These are phyloP conservation scores for Poliocrania exsul DNA, from an alignment of 2,797 vertebrate genomes.

Conservation along the genomic window DNA sequence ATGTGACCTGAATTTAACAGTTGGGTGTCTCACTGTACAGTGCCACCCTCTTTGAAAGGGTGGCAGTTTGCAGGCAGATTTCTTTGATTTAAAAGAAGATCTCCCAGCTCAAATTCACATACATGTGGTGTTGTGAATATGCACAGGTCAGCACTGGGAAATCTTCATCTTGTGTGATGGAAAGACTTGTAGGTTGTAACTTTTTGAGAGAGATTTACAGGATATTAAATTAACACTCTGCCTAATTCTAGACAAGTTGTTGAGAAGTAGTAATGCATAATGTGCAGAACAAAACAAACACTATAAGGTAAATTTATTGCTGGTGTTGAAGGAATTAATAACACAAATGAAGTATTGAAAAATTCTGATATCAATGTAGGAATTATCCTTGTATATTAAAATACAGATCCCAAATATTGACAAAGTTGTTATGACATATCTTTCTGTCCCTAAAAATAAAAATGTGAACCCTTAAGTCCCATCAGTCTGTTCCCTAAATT, in stretches of 20 bases:
- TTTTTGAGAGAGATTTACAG: not conserved
- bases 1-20: not conserved
- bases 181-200: not conserved
- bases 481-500: not conserved
- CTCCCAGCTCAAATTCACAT: not conserved
- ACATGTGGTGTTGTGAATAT: not conserved
- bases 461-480: not conserved
- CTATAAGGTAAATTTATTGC: not conserved
- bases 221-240: not conserved
- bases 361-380: not conserved
- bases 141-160: not conserved
- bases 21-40: not conserved
- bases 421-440: conserved; percentile 44
- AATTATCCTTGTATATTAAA: not conserved
- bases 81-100: not conserved
- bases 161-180: not conserved
- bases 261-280: not conserved
- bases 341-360: not conserved
- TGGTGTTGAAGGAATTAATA: not conserved
- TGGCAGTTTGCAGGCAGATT: not conserved
- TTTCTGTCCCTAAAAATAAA: conserved; percentile 55
- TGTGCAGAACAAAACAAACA: not conserved
- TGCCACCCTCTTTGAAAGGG: not conserved
- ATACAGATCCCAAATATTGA: conserved; percentile 61
- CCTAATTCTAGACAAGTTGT: not conserved